Base-by-base conservation (phyloP, 1,140 invertebrate species). In the Trypoxylus dichotomus region DNA sequence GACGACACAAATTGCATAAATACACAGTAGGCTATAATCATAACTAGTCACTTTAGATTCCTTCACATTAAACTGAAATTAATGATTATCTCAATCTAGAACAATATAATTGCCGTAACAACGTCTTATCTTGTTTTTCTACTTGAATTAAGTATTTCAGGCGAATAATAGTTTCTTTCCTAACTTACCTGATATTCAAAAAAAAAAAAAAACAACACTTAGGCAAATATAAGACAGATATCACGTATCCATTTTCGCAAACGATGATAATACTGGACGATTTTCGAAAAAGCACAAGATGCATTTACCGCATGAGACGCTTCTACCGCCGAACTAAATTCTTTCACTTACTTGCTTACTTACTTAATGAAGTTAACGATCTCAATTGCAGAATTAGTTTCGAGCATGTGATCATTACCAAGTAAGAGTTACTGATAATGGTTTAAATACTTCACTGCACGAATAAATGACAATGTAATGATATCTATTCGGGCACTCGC, bases 301-400 rank as follows among this genome's bases (percentile, higher is more conserved):
- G 60, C 7, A 58, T 63, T 27, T 19, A 13, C 27, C 58, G 60
- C 75, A 75, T n/a, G 29, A 24, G 42, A 79, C 58, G 21, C 75
- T 73, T 68, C 77, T 32, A 68, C 29, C 76, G 75, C 76, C 10
- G 10, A 75, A 73, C 72, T 73, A 68, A 42, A 63, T 43, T 24
- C 79, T 75, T 73, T 58, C 42, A 25, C 47, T 42, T 54, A 76
- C 47, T 42, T 60, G 24, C 47, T 42, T 54, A 76, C 47, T 42
- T 54, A 76, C 79, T 77, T 77, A 82, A 82, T 79, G 79, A 82
- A 71, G 73, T 82, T 82, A 82, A 82, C 81, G 80, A 79, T 78
- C 80, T 82, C 78, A 82, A 82, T 82, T 82, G 77, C 80, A 77
- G 74, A 79, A 81, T 79, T 78, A 79, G 78, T 27, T 24, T 63